These are phyloP conservation scores for Tuta absoluta DNA, from an alignment of 2,888 invertebrate species.

Conservation along the genomic window DNA sequence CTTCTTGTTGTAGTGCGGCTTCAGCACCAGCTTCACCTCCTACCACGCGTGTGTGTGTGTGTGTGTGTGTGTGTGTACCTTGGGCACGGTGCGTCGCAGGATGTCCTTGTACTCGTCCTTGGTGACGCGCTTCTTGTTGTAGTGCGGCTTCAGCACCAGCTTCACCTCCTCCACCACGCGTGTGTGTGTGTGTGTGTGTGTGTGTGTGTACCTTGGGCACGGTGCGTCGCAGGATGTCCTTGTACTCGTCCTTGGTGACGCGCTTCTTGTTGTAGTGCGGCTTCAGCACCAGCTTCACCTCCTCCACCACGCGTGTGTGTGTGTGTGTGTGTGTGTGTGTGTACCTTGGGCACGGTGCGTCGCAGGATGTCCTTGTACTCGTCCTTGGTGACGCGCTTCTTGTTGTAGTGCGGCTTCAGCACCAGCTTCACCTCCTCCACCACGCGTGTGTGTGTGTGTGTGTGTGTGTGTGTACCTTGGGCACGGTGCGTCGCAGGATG, in stretches of 20 bases:
- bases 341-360: conserved; percentile 97
- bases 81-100: conserved; percentile 96
- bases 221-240: conserved; percentile 96
- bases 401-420: conserved; percentile 97
- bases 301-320: conserved; percentile 91
- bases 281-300: conserved; percentile 97
- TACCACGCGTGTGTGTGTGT: conserved; percentile 87
- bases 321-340: background rate
- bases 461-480: conserved; percentile 87
- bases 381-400: conserved; percentile 95
- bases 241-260: conserved; percentile 97
- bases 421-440: conserved; percentile 98
- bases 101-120: conserved; percentile 99
- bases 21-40: conserved; percentile 97
- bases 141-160: conserved; percentile 96
- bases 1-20: conserved; percentile 97
- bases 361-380: conserved; percentile 98
- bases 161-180: conserved; percentile 99
- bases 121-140: conserved; percentile 94
- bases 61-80: conserved; percentile 82
- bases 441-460: conserved; percentile 80
- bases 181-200: background rate
- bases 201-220: conserved; percentile 93
- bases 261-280: conserved; percentile 97
- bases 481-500: conserved; percentile 96